Conservation (phyloP, 2,797 vertebrate species). For the Kryptopterus vitreolus region DNA sequence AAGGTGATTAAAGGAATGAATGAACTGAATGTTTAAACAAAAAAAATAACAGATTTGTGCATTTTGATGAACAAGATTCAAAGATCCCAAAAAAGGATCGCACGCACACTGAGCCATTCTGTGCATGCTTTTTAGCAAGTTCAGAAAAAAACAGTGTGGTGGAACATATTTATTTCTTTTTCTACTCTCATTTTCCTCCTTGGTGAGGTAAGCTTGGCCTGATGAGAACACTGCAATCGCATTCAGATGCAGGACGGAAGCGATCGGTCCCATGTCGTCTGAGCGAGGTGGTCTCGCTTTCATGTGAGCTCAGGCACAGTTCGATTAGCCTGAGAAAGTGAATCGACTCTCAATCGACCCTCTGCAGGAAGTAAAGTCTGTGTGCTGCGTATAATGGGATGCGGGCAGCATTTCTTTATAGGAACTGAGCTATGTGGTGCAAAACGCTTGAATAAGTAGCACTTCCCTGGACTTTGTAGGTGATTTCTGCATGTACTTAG, state of each 20-base stretch:
- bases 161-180: constrained; percentile 79
- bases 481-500: too few species aligned
- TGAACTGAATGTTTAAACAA: too few species aligned
- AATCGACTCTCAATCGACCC: constrained; percentile 11
- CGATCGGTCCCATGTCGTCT: background rate
- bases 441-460: background rate
- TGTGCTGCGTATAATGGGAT: background rate
- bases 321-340: constrained; percentile 4
- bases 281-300: background rate
- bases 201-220: background rate
- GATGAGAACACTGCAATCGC: background rate
- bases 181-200: constrained; percentile 23
- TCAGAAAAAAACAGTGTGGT: constrained; percentile 69
- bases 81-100: too few species aligned
- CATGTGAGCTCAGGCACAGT: constrained; percentile 11
- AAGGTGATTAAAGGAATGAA: too few species aligned
- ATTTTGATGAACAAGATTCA: too few species aligned
- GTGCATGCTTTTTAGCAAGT: constrained; percentile 51
- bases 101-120: constrained; percentile 49
- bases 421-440: background rate
- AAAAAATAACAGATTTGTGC: too few species aligned
- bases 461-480: too few species aligned
- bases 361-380: constrained; percentile 5
- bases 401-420: background rate
- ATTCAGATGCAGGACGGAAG: background rate